Conservation (phyloP, 2,888 invertebrate genomes). For the Leucophora obtusa region DNA sequence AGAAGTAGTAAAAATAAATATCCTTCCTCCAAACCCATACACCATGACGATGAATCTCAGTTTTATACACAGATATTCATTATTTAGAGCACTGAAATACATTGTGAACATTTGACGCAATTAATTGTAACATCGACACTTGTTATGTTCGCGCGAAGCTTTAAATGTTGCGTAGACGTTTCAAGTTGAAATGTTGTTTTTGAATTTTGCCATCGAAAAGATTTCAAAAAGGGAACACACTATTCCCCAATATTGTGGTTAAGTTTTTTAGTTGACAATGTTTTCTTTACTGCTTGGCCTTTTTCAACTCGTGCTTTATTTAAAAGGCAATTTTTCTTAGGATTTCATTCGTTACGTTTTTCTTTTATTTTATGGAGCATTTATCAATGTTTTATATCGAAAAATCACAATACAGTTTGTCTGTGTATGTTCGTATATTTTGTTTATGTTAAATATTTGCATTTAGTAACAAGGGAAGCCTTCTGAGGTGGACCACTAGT, state of each 20-base stretch:
- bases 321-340: slow-evolving; percentile 56
- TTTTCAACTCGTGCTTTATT: slow-evolving; percentile 26
- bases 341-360: slow-evolving; percentile 48
- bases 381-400: slow-evolving; percentile 60
- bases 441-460: slow-evolving; percentile 18
- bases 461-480: background rate
- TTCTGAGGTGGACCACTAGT: too few species aligned
- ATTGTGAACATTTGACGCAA: slow-evolving; percentile 65
- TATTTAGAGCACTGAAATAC: slow-evolving; percentile 33
- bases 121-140: slow-evolving; percentile 65
- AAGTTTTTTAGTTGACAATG: slow-evolving; percentile 35
- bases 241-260: slow-evolving; percentile 8
- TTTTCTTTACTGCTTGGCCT: slow-evolving; percentile 1
- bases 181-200: slow-evolving; percentile 27
- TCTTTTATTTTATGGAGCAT: slow-evolving; percentile 41
- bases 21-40: background rate
- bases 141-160: slow-evolving; percentile 55
- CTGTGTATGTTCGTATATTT: slow-evolving; percentile 28
- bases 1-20: background rate
- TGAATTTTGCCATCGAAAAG: slow-evolving; percentile 13
- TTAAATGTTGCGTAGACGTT: slow-evolving; percentile 56
- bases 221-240: background rate
- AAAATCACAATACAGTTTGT: slow-evolving; percentile 60
- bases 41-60: background rate
- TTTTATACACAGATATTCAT: slow-evolving; percentile 25